Evolutionary conservation across 2,888 invertebrate genomes (phyloP).

Genomic region (Xestia sexstrigata): DNA sequence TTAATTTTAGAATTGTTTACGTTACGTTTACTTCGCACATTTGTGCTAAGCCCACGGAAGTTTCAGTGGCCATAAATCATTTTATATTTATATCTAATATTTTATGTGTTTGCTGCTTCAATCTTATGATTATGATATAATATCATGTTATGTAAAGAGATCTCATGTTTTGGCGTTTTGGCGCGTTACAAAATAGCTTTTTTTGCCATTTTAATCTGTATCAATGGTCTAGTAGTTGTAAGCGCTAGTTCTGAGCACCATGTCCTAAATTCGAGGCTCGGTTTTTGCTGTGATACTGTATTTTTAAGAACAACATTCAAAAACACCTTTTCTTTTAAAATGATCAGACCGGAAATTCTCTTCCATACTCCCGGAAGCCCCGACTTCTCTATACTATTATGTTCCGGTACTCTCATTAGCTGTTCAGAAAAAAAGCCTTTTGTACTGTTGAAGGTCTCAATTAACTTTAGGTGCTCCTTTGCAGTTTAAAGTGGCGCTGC

Average conservation of each 20-base stretch:
- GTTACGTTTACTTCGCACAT: not conserved
- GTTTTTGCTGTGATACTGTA: not conserved
- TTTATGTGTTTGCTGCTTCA: constrained; percentile 39
- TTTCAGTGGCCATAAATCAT: constrained; percentile 48
- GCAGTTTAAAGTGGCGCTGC: too few relatives aligned
- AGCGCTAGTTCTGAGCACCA: not conserved
- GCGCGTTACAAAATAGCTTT: too few relatives aligned
- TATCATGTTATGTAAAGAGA: constrained; percentile 3
- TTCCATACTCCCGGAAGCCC: too few relatives aligned
- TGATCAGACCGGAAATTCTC: too few relatives aligned
- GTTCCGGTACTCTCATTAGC: not conserved
- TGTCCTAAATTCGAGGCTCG: not conserved
- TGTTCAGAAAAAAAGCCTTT: constrained; percentile 1
- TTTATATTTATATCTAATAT: constrained; percentile 47
- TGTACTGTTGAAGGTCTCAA: not conserved
- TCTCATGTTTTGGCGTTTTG: constrained; percentile 31
- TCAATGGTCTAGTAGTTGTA: not conserved
- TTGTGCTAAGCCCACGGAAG: constrained; percentile 1
- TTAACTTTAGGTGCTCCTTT: not conserved
- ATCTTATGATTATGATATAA: constrained; percentile 23
- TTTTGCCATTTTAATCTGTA: not conserved
- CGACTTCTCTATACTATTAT: not conserved
- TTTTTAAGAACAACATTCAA: not conserved
- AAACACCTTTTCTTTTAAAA: not conserved
- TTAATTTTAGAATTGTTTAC: not conserved